phyloP scores from a whole-genome alignment of 2,888 invertebrate species.

The Xestia ashworthii region DNA sequence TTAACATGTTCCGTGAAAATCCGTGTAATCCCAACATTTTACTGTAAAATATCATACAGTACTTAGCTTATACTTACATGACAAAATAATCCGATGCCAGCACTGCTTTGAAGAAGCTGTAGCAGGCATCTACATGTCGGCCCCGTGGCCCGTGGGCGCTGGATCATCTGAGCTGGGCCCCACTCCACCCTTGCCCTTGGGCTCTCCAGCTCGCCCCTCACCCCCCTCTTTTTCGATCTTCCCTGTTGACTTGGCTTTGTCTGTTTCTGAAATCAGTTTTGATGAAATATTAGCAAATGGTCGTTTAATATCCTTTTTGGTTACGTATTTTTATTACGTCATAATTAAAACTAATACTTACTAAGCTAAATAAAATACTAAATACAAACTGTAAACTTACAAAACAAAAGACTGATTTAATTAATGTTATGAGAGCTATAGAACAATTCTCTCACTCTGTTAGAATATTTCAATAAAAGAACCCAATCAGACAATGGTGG shows the following conservation, averaged over 20 bases:
- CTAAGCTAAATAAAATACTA: not conserved
- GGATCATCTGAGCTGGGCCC: not conserved
- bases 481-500: not conserved
- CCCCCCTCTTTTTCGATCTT: slow-evolving; percentile 15
- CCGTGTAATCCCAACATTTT: not conserved
- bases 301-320: not conserved
- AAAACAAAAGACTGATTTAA: not conserved
- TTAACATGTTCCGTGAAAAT: not conserved
- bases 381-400: too few species aligned
- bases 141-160: not conserved
- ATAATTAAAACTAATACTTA: too few species aligned
- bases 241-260: slow-evolving; percentile 13
- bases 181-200: not conserved
- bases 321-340: not conserved
- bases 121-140: slow-evolving; percentile 16
- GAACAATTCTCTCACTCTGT: not conserved
- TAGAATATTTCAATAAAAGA: not conserved
- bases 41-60: not conserved
- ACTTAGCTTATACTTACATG: slow-evolving; percentile 7
- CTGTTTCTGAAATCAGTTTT: slow-evolving; percentile 32
- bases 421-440: not conserved
- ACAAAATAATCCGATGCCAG: not conserved
- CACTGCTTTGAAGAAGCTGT: not conserved
- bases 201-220: too few species aligned
- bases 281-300: not conserved